Base-by-base conservation (phyloP, 2,113 vertebrate species). In the Spilogale gracilis region DNA sequence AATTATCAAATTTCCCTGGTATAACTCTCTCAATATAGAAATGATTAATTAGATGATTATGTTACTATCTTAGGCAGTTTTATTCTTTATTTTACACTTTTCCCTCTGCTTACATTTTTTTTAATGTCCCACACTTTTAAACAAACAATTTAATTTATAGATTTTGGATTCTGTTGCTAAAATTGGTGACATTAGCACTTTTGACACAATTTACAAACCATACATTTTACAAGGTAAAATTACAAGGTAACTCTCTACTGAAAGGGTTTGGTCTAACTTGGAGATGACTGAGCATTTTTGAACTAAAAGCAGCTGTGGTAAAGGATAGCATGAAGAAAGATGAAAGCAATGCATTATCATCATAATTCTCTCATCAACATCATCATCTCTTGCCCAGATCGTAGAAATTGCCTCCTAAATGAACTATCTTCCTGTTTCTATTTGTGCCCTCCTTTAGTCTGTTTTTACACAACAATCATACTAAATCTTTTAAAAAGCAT, bases 101-200 rank as follows among this genome's bases (percentile, higher is more conserved):
- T 79, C 23, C 14, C 43, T 67, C 50, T 88, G 7, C 27, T 61
- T 94, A 25, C 9, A 88, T 21, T 13, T 78, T 94, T 88, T 88
- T 78, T 60, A 61, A 54, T 67, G 6, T 11, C 25, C 20, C 38
- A 65, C 25, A 65, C 5, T 61, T 94, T 65, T 80, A 13, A 20
- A 54, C 54, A n/a, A 88, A 48, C 5, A 88, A 88, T 79, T 84
- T 79, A n/a, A 82, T 67, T 88, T 78, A 71, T 38, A 63, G 23
- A 3, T 90, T 85, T 89, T 97, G 63, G 27, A 67, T 61, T 96
- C 89, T 21, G 50, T 38, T 56, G 89, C 4, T n/a, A 58, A 92
- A 82, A 83, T 9, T 78, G 23, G 61, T 79, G 69, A 79, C 13
- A 63, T 4, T 38, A 83, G 32, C 14, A 89, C 32, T 89, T 97